phyloP scores from a whole-genome alignment of 2,888 invertebrate species.

The Crossocerus cetratus region DNA sequence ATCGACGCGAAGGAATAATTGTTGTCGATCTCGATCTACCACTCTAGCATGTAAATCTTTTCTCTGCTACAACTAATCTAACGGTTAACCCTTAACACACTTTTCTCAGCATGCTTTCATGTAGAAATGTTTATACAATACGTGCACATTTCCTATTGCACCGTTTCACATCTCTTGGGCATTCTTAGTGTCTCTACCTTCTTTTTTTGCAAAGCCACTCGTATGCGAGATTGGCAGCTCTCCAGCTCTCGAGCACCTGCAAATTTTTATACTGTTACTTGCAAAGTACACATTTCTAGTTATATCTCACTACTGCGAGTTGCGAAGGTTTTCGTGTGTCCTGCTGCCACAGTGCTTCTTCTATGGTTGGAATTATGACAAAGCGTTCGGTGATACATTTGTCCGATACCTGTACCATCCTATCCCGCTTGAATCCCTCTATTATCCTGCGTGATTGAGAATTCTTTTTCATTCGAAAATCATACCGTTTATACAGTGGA shows the following conservation, averaged over 20 bases:
- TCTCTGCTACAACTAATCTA: constrained; percentile 61
- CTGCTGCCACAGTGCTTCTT: too few species aligned
- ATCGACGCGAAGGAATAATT: too few species aligned
- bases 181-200: neutral
- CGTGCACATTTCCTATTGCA: constrained; percentile 63
- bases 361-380: too few species aligned
- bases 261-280: constrained; percentile 20
- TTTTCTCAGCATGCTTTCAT: constrained; percentile 71
- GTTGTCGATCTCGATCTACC: too few species aligned
- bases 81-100: constrained; percentile 69
- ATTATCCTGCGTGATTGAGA: too few species aligned
- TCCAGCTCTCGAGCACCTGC: constrained; percentile 33
- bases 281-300: too few species aligned
- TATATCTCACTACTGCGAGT: constrained; percentile 2
- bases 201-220: constrained; percentile 30
- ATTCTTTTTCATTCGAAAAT: too few species aligned
- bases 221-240: constrained; percentile 27
- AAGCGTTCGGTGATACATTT: too few species aligned
- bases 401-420: too few species aligned
- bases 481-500: too few species aligned
- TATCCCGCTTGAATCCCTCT: too few species aligned
- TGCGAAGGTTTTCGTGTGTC: neutral
- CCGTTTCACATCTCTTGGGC: constrained; percentile 35
- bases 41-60: constrained; percentile 61
- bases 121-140: constrained; percentile 61